Percentiles rank a stretch among this genome's conserved stretches.
Conservation (phyloP, 2,797 vertebrate species). For the Heterohyrax brucei region DNA sequence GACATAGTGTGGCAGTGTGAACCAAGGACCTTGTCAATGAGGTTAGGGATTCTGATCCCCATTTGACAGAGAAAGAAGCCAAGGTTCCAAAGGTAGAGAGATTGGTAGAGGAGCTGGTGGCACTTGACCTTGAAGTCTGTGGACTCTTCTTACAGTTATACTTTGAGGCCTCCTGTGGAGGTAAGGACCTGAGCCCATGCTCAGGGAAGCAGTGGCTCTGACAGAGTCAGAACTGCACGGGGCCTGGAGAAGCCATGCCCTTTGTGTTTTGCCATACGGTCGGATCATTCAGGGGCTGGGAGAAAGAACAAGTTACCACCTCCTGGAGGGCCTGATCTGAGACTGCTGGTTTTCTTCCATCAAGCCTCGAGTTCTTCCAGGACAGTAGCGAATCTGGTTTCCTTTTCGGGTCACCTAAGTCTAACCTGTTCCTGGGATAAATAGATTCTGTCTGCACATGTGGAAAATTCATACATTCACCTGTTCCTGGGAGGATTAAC, state of each 20-base stretch:
- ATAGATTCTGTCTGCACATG: background rate
- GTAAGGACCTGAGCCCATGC: slow-evolving; percentile 19
- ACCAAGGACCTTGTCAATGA: slow-evolving; percentile 3
- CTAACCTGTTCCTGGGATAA: background rate
- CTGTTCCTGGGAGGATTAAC: background rate
- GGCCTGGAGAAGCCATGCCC: slow-evolving; percentile 52
- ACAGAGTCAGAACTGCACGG: slow-evolving; percentile 47
- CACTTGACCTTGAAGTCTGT: slow-evolving; percentile 64
- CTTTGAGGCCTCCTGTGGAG: slow-evolving; percentile 35
- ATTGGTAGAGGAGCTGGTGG: slow-evolving; percentile 71
- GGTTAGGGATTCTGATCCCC: slow-evolving; percentile 3
- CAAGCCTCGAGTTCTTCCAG: background rate
- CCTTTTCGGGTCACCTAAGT: background rate
- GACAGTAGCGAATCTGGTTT: slow-evolving; percentile 49
- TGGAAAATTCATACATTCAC: slow-evolving; percentile 47
- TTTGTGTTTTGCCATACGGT: slow-evolving; percentile 39
- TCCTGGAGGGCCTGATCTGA: slow-evolving; percentile 2
- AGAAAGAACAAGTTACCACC: slow-evolving; percentile 32
- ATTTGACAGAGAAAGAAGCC: slow-evolving; percentile 55
- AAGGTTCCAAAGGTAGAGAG: slow-evolving; percentile 58
- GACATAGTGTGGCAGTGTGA: slow-evolving; percentile 28
- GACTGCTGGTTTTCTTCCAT: slow-evolving; percentile 23
- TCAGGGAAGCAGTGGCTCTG: slow-evolving; percentile 50
- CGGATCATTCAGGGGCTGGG: slow-evolving; percentile 24
- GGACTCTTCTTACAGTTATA: slow-evolving; percentile 54